Percentiles rank a stretch among this genome's conserved stretches.
These are phyloP conservation scores for Elgonia sp. DNA, from an alignment of 2,888 invertebrate species.

Conservation along the genomic window DNA sequence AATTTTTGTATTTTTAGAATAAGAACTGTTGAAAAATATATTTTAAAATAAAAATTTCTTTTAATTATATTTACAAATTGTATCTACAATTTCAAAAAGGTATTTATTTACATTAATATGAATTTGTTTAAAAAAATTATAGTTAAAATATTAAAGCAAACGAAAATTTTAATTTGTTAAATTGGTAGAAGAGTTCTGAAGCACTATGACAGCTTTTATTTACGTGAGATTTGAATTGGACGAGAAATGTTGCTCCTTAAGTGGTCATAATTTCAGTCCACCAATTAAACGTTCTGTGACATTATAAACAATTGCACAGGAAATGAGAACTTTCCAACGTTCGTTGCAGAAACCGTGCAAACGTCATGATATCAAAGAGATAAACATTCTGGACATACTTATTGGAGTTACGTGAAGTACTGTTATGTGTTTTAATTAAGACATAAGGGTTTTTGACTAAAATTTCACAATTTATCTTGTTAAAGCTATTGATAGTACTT, in stretches of 20 bases:
- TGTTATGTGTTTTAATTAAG: neutral
- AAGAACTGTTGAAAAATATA: no score
- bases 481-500: neutral
- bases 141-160: no score
- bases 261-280: constrained; percentile 43
- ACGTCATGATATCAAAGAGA: constrained; percentile 28
- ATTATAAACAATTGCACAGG: constrained; percentile 25
- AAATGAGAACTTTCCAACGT: constrained; percentile 29
- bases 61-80: no score
- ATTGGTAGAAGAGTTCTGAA: no score
- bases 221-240: constrained; percentile 20
- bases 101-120: no score
- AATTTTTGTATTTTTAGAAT: no score
- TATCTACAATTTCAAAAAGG: no score
- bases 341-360: constrained; percentile 31
- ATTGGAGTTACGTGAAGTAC: constrained; percentile 13
- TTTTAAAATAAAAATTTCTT: no score
- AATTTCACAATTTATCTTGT: neutral
- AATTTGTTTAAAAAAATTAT: no score
- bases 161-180: no score
- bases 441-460: constrained; percentile 16
- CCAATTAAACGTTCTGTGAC: constrained; percentile 26
- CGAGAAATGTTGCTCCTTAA: constrained; percentile 29
- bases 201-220: no score
- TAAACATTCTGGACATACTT: constrained; percentile 16